Evolutionary conservation across 2,113 vertebrate species (phyloP), one percentile per base, ranked within the genome.

Genomic region (Bubo scandiacus): DNA sequence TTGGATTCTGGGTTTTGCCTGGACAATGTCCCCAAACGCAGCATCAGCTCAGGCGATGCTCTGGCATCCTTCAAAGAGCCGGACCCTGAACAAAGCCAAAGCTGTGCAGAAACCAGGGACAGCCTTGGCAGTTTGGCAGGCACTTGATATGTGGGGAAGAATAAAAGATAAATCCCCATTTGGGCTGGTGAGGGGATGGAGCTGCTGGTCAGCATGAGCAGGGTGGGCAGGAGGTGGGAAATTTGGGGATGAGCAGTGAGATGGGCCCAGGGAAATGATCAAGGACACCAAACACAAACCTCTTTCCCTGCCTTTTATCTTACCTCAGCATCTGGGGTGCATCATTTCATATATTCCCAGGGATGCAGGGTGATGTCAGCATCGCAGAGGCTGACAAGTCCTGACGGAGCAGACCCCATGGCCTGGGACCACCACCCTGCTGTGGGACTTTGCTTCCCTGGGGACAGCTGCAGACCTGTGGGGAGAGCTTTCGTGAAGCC

Each of bases 101-200:
- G 94, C 72, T 49, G 78, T 73, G 84, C n/a, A 49, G 52, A 92
- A 86, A 49, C 70, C 65, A 57, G 57, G 80, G 57, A 43, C 80
- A 43, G 77, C 74, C 54, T 78, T 94, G 91, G 92, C 79, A 97
- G 79, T 77, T 86, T 93, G 88, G 95, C 92, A 91, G 91, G 81
- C 72, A 73, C 84, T 82, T 88, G 68, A 51, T 91, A 81, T 81
- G 80, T 29, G 51, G 93, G 95, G 81, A 92, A 88, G 92, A 96
- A 96, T 92, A 85, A 94, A 96, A 97, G 88, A 88, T 86, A 95
- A 90, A 97, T 94, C 86, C 91, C 54, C 81, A 10, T 45, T 87
- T 85, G 94, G 84, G 84, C 5, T 9, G 78, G 58, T 94, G 83
- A 96, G 93, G 95, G 72, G 85, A 79, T 68, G 75, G 81, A 95